These are phyloP conservation scores for Herpetotheres cachinnans DNA, from an alignment of 2,113 vertebrate species.

Conservation along the genomic window DNA sequence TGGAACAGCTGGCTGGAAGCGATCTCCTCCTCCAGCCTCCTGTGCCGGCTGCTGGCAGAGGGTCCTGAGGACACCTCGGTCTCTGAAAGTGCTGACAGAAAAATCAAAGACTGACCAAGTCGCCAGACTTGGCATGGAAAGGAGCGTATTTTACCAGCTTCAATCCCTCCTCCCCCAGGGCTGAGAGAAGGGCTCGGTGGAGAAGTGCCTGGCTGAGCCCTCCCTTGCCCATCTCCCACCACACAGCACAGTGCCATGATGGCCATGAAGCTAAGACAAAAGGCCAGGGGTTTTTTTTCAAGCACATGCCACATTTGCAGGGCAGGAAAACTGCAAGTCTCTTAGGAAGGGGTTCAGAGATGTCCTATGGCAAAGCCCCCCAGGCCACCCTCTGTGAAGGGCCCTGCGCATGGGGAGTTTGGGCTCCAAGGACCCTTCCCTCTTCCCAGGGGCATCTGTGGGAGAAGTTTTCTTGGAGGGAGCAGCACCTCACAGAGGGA, in stretches of 20 bases:
- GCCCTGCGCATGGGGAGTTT: fast-evolving
- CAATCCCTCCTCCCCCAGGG: not conserved
- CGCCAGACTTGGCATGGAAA: not conserved
- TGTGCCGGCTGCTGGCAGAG: not conserved
- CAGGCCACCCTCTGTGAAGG: not conserved
- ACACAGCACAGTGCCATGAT: not conserved
- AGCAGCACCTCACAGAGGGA: not conserved
- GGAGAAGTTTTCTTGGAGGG: not conserved
- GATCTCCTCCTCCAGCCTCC: not conserved
- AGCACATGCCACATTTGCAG: not conserved
- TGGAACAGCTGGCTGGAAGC: not conserved
- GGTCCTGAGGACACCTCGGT: not conserved
- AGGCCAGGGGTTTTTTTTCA: not conserved
- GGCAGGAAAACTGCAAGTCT: not conserved
- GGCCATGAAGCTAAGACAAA: not conserved
- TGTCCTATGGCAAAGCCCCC: not conserved
- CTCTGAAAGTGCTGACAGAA: not conserved
- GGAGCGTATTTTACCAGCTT: not conserved
- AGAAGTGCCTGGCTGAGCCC: not conserved
- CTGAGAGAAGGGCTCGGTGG: not conserved
- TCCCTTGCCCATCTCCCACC: not conserved
- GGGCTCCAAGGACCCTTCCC: not conserved
- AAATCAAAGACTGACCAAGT: not conserved
- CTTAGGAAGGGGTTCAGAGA: not conserved
- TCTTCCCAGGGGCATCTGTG: not conserved